Percentiles rank a stretch among this genome's conserved stretches.
Evolutionary conservation across 2,888 invertebrate genomes (phyloP).

Genomic region (Synergus itoensis): DNA sequence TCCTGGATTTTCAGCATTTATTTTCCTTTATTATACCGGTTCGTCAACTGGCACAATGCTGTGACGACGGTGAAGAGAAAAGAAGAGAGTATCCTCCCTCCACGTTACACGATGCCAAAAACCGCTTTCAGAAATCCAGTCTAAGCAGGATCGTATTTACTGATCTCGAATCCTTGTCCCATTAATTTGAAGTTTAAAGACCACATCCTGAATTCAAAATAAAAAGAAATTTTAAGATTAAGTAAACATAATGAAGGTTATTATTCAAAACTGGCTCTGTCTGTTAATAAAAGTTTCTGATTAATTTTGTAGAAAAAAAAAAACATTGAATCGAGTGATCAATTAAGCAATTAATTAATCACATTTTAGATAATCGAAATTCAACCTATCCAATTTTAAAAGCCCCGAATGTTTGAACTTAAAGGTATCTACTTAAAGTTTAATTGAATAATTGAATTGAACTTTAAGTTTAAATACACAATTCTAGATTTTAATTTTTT

Average conservation of each 20-base stretch:
- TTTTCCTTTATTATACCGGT: conserved; percentile 56
- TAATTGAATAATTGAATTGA: no score
- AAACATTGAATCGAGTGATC: no score
- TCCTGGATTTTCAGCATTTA: conserved; percentile 54
- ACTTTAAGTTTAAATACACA: background rate
- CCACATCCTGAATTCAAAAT: background rate
- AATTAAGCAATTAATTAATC: no score
- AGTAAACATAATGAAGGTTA: no score
- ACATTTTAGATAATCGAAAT: no score
- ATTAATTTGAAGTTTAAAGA: background rate
- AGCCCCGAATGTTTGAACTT: no score
- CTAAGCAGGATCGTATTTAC: conserved; percentile 26
- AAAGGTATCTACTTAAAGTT: no score
- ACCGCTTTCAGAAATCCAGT: conserved; percentile 10
- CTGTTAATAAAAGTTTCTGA: background rate
- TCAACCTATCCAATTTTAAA: no score
- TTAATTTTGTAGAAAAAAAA: background rate
- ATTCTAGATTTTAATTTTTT: background rate
- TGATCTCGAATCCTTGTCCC: background rate
- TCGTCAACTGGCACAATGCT: conserved; percentile 50
- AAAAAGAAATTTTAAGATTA: no score
- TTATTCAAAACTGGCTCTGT: no score
- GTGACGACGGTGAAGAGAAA: conserved; percentile 34
- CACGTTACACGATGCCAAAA: conserved; percentile 51
- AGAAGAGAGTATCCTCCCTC: conserved; percentile 40